Percentiles rank a stretch among this genome's conserved stretches.
Evolutionary conservation across 1,140 invertebrate genomes (phyloP).

Genomic region (Nymphalis io): DNA sequence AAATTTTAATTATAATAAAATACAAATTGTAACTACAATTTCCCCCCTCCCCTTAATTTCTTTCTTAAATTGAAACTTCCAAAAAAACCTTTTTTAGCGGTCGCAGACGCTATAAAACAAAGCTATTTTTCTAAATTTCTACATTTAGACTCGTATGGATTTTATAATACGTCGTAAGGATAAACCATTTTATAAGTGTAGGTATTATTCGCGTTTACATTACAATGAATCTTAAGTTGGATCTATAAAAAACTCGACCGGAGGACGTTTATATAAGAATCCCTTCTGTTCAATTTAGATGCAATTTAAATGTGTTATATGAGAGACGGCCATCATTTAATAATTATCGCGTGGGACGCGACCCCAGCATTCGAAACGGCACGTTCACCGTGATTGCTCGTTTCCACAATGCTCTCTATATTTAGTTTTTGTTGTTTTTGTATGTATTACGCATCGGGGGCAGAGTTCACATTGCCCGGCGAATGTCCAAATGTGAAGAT

Average conservation of each 20-base stretch:
- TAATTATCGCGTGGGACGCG: slow-evolving; percentile 65
- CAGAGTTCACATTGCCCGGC: slow-evolving; percentile 61
- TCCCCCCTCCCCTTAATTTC: too few relatives aligned
- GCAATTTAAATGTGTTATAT: slow-evolving; percentile 24
- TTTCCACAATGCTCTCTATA: slow-evolving; percentile 46
- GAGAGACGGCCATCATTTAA: slow-evolving; percentile 47
- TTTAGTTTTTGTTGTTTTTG: slow-evolving; percentile 46
- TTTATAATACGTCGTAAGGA: too few relatives aligned
- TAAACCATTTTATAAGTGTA: too few relatives aligned
- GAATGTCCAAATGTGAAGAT: slow-evolving; percentile 55
- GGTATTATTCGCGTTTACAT: neutral
- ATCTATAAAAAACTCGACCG: slow-evolving; percentile 24
- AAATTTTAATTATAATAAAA: too few relatives aligned
- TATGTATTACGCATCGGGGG: slow-evolving; percentile 34
- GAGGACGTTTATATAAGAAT: slow-evolving; percentile 14
- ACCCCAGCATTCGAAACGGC: slow-evolving; percentile 45
- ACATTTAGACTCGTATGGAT: too few relatives aligned
- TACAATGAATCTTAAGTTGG: neutral
- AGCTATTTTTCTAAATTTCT: too few relatives aligned
- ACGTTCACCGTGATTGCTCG: slow-evolving; percentile 39
- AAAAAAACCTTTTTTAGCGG: too few relatives aligned
- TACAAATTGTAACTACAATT: too few relatives aligned
- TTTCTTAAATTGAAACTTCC: too few relatives aligned
- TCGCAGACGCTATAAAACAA: too few relatives aligned
- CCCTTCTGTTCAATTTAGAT: slow-evolving; percentile 30